These are phyloP conservation scores for Aurelia aurita complex sp. Pacific DNA, from an alignment of 30 jellyfish, hydroid and myxozoan species.

Conservation along the genomic window DNA sequence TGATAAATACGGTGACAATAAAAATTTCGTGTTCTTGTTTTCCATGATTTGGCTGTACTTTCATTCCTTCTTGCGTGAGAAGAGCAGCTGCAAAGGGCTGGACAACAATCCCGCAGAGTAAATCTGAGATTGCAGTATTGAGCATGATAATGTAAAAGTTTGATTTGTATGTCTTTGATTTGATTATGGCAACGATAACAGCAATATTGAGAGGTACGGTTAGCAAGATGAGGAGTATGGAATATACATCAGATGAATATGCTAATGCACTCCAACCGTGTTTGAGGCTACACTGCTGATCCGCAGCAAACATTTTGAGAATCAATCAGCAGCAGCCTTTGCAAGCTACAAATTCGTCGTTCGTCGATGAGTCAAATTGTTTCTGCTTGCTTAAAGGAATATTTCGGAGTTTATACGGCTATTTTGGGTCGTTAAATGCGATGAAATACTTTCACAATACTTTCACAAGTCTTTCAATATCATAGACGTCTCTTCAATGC, in stretches of 20 bases:
- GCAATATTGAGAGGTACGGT: constrained; percentile 58
- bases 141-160: constrained; percentile 51
- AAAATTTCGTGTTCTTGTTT: constrained; percentile 8
- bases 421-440: no score
- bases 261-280: constrained; percentile 52
- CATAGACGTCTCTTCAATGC: no score
- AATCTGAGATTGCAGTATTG: constrained; percentile 63
- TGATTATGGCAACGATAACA: constrained; percentile 40
- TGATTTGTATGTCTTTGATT: constrained; percentile 21
- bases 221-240: constrained; percentile 8
- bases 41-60: neutral
- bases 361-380: neutral
- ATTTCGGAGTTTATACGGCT: no score
- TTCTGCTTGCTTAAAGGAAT: no score
- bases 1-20: constrained; percentile 15
- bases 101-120: constrained; percentile 24
- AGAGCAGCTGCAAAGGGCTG: constrained; percentile 56
- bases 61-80: constrained; percentile 37
- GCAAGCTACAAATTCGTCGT: no score
- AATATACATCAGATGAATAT: constrained; percentile 14
- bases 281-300: neutral
- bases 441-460: constrained; percentile 4
- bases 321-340: no score
- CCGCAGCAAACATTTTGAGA: no score
- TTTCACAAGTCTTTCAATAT: no score